phyloP scores from a whole-genome alignment of 2,888 invertebrate species.

The Dasypogon diadema region DNA sequence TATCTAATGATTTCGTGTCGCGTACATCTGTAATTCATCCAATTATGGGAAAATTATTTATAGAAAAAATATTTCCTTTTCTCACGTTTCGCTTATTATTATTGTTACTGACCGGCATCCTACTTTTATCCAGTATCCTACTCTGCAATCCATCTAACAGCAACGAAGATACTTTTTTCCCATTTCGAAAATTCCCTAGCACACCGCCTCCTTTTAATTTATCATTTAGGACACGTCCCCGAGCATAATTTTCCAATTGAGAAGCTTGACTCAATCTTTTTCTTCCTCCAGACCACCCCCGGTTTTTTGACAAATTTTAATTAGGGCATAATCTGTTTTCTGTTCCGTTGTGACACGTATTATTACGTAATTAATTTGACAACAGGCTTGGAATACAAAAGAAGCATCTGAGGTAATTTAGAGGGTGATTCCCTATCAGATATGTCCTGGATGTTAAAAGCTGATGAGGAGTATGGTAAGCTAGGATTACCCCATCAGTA shows the following conservation, averaged over 20 bases:
- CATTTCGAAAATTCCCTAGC: neutral
- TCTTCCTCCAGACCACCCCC: neutral
- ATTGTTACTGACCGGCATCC: neutral
- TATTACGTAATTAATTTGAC: slow-evolving; percentile 31
- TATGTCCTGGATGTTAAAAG: too few relatives aligned
- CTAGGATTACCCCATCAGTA: too few relatives aligned
- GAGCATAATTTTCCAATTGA: slow-evolving; percentile 33
- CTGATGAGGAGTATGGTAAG: too few relatives aligned
- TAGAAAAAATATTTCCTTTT: too few relatives aligned
- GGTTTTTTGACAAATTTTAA: slow-evolving; percentile 14
- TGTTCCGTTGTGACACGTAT: slow-evolving; percentile 22
- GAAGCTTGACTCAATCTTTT: neutral
- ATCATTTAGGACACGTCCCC: slow-evolving; percentile 18
- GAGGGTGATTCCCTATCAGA: too few relatives aligned
- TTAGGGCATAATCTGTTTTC: slow-evolving; percentile 35
- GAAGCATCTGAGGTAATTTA: neutral
- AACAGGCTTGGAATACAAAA: neutral
- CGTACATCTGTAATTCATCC: too few relatives aligned
- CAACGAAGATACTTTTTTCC: neutral
- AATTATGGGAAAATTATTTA: too few relatives aligned
- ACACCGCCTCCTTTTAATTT: neutral
- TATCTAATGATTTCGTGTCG: too few relatives aligned
- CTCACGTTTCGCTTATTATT: neutral
- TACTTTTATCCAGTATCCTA: neutral
- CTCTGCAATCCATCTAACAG: neutral